A percentile compares a stretch with the other conserved stretches of the same genome.
Conservation (phyloP, 2,888 invertebrate genomes). For the Monochamus alternatus region DNA sequence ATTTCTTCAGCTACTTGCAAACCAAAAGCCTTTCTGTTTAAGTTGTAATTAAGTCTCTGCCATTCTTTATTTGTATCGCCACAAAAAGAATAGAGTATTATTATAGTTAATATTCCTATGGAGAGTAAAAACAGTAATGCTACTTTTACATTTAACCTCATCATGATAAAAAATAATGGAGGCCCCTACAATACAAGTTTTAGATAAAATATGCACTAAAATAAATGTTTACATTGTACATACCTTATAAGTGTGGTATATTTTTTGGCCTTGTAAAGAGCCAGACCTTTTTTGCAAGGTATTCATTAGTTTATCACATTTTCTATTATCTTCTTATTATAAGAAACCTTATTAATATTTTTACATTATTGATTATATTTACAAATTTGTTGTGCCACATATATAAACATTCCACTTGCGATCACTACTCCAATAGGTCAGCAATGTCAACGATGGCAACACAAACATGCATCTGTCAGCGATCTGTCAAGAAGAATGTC, state of each 20-base stretch:
- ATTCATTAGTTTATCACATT: conserved; percentile 40
- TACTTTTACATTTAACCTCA: conserved; percentile 86
- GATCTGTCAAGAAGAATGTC: no score
- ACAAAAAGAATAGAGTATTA: conserved; percentile 85
- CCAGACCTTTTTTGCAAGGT: conserved; percentile 27
- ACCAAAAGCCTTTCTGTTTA: conserved; percentile 64
- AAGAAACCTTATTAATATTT: conserved; percentile 10
- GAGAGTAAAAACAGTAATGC: conserved; percentile 79
- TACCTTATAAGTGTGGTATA: conserved; percentile 35
- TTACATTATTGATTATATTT: conserved; percentile 36
- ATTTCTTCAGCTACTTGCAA: conserved; percentile 77
- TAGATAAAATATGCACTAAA: background rate
- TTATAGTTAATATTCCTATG: conserved; percentile 79
- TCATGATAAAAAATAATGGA: conserved; percentile 76
- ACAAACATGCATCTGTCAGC: no score
- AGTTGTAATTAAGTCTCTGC: conserved; percentile 52
- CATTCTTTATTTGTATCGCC: conserved; percentile 67
- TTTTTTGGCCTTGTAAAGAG: conserved; percentile 36
- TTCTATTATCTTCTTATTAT: conserved; percentile 11
- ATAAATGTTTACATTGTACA: background rate
- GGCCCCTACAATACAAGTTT: conserved; percentile 64
- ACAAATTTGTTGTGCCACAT: conserved; percentile 14
- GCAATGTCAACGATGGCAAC: no score
- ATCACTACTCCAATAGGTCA: no score
- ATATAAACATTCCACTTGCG: conserved; percentile 25